Evolutionary conservation across 2,797 vertebrate genomes (phyloP).

Genomic region (Sebastes cheni): DNA sequence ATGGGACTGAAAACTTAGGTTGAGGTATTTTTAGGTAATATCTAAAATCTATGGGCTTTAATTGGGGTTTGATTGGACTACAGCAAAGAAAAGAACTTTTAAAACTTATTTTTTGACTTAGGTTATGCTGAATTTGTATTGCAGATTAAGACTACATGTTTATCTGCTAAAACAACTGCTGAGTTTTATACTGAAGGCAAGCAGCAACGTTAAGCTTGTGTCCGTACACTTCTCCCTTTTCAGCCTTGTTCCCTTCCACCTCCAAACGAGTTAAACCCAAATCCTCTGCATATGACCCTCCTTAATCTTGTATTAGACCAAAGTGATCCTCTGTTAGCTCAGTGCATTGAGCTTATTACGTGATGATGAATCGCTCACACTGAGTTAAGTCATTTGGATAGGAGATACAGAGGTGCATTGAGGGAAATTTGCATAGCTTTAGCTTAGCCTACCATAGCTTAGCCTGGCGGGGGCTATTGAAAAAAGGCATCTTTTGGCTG

Average conservation of each 20-base stretch:
- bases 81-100: neutral
- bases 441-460: conserved; percentile 54
- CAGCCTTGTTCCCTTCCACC: conserved; percentile 36
- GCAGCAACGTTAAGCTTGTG: conserved; percentile 7
- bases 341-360: conserved; percentile 88
- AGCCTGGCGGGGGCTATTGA: conserved; percentile 47
- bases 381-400: conserved; percentile 81
- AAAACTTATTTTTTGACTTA: neutral
- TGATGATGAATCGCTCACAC: conserved; percentile 85
- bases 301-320: conserved; percentile 88
- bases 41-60: neutral
- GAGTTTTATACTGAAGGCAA: conserved; percentile 7
- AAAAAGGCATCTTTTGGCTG: conserved; percentile 80
- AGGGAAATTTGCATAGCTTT: conserved; percentile 73
- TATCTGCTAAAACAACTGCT: neutral
- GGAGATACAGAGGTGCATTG: conserved; percentile 78
- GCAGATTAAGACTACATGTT: neutral
- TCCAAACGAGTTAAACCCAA: conserved; percentile 74
- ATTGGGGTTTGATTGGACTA: neutral
- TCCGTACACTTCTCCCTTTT: conserved; percentile 27
- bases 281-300: conserved; percentile 91
- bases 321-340: conserved; percentile 87
- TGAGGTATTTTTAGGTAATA: neutral
- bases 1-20: neutral
- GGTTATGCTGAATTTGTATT: neutral